Evolutionary conservation across 2,797 vertebrate genomes (phyloP), one percentile per base, ranked within the genome.

Genomic region (Muscicapa striata): DNA sequence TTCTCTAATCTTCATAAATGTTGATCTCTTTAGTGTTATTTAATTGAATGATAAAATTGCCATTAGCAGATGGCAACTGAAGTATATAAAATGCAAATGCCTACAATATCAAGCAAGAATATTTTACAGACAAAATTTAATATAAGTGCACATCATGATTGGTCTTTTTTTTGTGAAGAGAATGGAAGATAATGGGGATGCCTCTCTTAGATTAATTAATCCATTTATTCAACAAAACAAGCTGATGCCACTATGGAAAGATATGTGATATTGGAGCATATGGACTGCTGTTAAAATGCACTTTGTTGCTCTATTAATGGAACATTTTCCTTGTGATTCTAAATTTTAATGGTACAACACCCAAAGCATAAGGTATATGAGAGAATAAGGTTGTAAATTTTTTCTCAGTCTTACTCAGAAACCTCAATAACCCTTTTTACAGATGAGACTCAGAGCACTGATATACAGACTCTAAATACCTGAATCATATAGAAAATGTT

Each of bases 21-120:
- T 95, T 96, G 87, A 69, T 96, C 57, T 94, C 81, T 93, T 96
- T 96, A 84, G 70, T 94, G 86, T 96, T 97, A 93, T 97, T 97
- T 97, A 52, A 96, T 94, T 97, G 88, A 97, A 96, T 81, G 89
- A 96, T 96, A 94, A 97, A 96, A 95, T 96, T 96, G 84, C 84
- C 87, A 83, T 96, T 95, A 97, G 89, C 90, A 96, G 90, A 91
- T 95, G 87, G 92, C 85, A 96, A 94, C 90, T 95, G 90, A 78
- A 96, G 74, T 78, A 84, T 93, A 91, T 96, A 94, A 95, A 96
- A 97, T 96, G 90, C 49, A 95, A 97, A 96, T 94, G 62, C 70
- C 49, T 94, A 48, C 85, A 73, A 59, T 91, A 96, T 87, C 61
- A 87, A 94, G 85, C 41, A 94, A 90, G 52, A 68, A 78, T 93